phyloP scores from a whole-genome alignment of 2,113 vertebrate genomes.

The Nannobrachium achirus region DNA sequence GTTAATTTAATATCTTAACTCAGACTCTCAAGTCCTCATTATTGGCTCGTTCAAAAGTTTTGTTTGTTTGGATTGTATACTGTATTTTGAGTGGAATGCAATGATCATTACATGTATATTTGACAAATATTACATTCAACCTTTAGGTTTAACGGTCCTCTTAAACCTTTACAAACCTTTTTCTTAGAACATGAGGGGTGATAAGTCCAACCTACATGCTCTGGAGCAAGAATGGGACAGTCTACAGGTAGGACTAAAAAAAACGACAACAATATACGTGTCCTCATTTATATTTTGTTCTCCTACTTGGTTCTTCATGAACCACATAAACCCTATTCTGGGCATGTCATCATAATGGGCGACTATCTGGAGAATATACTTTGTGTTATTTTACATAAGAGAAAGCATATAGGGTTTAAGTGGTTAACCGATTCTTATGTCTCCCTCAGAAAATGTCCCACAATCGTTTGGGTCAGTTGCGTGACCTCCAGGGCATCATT shows the following conservation, averaged over 20 bases:
- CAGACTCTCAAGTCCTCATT: not conserved
- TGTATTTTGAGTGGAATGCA: not conserved
- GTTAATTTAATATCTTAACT: not conserved
- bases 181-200: constrained; percentile 63
- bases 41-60: not conserved
- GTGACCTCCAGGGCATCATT: constrained; percentile 90
- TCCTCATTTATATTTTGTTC: no score
- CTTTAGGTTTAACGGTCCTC: no score
- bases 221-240: constrained; percentile 92
- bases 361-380: no score
- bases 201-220: constrained; percentile 82
- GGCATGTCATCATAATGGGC: no score
- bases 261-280: not conserved
- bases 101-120: not conserved
- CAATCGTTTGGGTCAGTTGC: constrained; percentile 84
- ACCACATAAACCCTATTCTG: no score
- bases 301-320: no score
- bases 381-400: no score
- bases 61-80: not conserved
- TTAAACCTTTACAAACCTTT: not conserved
- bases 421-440: constrained; percentile 1
- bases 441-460: constrained; percentile 88
- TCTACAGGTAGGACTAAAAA: constrained; percentile 83
- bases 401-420: no score
- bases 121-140: not conserved